Conservation (phyloP, 2,888 invertebrate species). For the Pollenia griseotomentosa region DNA sequence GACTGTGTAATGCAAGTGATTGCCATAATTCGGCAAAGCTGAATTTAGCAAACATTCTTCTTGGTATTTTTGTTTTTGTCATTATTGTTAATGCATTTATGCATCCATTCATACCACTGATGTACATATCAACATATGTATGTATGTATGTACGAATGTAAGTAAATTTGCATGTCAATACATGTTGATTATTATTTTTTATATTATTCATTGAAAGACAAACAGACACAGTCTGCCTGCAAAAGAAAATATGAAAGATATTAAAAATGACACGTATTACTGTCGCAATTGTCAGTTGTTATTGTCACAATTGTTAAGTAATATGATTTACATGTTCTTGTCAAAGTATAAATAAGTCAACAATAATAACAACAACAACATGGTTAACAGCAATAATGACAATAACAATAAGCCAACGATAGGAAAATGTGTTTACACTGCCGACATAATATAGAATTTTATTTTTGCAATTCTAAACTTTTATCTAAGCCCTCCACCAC, state of each 20-base stretch:
- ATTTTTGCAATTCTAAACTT: constrained; percentile 35
- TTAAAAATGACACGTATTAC: constrained; percentile 62
- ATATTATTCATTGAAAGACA: constrained; percentile 2
- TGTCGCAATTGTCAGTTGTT: constrained; percentile 58
- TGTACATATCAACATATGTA: neutral
- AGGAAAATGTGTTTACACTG: neutral
- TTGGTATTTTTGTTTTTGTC: constrained; percentile 14
- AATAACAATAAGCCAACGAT: neutral
- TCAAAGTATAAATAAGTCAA: neutral
- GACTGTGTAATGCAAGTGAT: too few relatives aligned
- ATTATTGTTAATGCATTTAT: constrained; percentile 28
- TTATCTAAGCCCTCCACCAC: neutral
- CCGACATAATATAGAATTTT: constrained; percentile 7
- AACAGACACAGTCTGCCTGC: constrained; percentile 22
- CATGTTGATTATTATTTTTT: constrained; percentile 1
- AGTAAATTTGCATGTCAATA: neutral
- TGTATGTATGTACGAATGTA: too few relatives aligned
- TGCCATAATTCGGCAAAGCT: too few relatives aligned
- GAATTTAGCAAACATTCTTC: neutral
- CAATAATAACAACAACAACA: neutral
- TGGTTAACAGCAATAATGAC: neutral
- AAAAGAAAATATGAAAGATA: constrained; percentile 55
- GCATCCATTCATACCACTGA: neutral
- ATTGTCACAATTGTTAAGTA: constrained; percentile 59
- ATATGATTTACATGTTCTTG: constrained; percentile 35